A percentile compares a stretch with the other conserved stretches of the same genome.
Evolutionary conservation across 2,113 vertebrate species (phyloP).

Genomic region (Misgurnus mizolepis): DNA sequence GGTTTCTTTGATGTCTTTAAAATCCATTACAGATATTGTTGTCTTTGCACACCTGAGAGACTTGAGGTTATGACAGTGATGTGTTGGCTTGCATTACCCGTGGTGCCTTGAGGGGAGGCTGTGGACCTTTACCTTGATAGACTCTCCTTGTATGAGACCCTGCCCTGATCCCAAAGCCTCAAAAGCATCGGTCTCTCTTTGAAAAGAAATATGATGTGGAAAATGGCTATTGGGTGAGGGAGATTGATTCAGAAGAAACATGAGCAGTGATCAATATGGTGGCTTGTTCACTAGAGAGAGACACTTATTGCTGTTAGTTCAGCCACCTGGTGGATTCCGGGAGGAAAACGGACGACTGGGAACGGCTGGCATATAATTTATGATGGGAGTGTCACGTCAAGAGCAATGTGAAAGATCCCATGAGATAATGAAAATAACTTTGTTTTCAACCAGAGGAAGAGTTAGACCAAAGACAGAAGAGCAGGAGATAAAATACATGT

Average conservation of each 20-base stretch:
- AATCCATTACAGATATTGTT: constrained; percentile 67
- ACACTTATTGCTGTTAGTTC: constrained; percentile 43
- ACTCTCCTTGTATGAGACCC: constrained; percentile 49
- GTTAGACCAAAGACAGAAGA: constrained; percentile 4
- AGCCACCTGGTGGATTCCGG: constrained; percentile 54
- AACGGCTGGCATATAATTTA: constrained; percentile 57
- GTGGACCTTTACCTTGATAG: constrained; percentile 59
- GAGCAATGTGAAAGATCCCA: constrained; percentile 59
- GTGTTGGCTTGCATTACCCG: constrained; percentile 57
- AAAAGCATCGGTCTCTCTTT: constrained; percentile 60
- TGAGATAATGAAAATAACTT: constrained; percentile 56
- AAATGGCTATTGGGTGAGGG: constrained; percentile 68
- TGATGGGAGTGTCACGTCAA: constrained; percentile 62
- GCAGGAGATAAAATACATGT: not conserved
- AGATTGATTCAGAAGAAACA: constrained; percentile 72
- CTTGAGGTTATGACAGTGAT: constrained; percentile 52
- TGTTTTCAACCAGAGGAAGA: constrained; percentile 22
- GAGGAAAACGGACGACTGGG: constrained; percentile 53
- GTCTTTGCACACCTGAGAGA: constrained; percentile 47
- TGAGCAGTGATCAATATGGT: constrained; percentile 70
- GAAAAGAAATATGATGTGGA: constrained; percentile 64
- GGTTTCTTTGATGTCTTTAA: constrained; percentile 45
- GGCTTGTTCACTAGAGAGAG: constrained; percentile 58
- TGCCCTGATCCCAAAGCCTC: constrained; percentile 34
- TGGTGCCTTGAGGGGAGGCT: constrained; percentile 43